phyloP scores from a whole-genome alignment of 2,113 vertebrate species.

The Callipepla californica region DNA sequence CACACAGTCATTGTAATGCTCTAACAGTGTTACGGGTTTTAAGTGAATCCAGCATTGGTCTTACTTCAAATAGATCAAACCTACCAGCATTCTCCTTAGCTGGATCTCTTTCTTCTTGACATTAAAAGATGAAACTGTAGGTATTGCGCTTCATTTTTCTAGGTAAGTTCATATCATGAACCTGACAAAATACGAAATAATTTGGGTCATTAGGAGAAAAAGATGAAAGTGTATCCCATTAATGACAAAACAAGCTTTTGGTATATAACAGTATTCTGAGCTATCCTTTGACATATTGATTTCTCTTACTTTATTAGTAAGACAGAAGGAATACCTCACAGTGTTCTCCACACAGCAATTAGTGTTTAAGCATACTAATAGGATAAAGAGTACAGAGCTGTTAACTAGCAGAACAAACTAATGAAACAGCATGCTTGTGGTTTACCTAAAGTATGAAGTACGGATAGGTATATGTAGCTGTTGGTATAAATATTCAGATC shows the following conservation, averaged over 20 bases:
- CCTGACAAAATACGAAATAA: conserved; percentile 33
- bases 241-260: too few relatives aligned
- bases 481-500: not conserved
- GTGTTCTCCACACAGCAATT: not conserved
- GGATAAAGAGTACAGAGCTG: not conserved
- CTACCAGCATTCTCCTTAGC: not conserved
- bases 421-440: not conserved
- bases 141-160: conserved; percentile 43
- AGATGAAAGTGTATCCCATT: not conserved
- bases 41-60: conserved; percentile 65
- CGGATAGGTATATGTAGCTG: not conserved
- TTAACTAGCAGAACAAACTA: not conserved
- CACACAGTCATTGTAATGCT: conserved; percentile 76
- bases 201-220: conserved; percentile 39
- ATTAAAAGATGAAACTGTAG: conserved; percentile 66
- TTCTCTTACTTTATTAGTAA: conserved; percentile 55
- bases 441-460: not conserved
- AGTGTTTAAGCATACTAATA: not conserved
- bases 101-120: conserved; percentile 64
- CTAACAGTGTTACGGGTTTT: conserved; percentile 55
- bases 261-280: not conserved
- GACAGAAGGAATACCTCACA: not conserved
- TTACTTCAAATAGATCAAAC: conserved; percentile 70
- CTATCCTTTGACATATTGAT: conserved; percentile 35
- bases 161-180: conserved; percentile 15